Base-by-base conservation (phyloP, 2,113 vertebrate species). In the Pavo muticus region DNA sequence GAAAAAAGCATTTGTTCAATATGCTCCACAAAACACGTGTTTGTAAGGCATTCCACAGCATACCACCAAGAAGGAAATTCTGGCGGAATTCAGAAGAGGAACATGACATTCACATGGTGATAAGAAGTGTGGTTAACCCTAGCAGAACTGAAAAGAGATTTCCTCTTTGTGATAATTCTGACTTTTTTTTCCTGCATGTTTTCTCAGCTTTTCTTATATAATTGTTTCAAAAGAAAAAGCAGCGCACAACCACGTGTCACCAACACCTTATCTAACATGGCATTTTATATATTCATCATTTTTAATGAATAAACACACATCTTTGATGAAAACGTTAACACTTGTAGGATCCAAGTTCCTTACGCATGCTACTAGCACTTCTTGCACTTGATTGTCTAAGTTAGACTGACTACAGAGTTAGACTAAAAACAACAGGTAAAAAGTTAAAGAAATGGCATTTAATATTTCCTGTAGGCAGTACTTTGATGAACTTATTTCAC, bases 221-320 rank as follows among this genome's bases (percentile, higher is more conserved):
- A 35, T 15, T 56, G 5, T 61, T 86, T 70, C 21, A 44, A 68
- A 80, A 77, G n/a, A 50, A 71, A 86, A 87, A 91, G 9, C 32
- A 74, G 11, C 5, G 4, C 21, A 78, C 9, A 72, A 39, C 14
- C 27, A 87, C 8, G 3, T 20, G 75, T 10, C 20, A 80, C 18
- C 52, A 9, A 68, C 0, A 0, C 45, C 32, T 44, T 67, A 47
- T 2, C 4, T 4, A 75, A 68, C 71, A 84, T 3, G 8, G 39
- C 25, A 35, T 30, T 91, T 76, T 45, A 72, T 12, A 4, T 11
- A 60, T 60, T 77, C 5, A 1, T 39, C 71, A 64, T 63, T 77
- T 40, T 37, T 20, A 69, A 18, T 29, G 35, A 84, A 11, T 87
- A 89, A 79, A 78, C 10, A 65, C 2, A 17, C 3, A 67, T 17